phyloP scores from a whole-genome alignment of 1,140 invertebrate species.

The Lepidurus arcticus region DNA sequence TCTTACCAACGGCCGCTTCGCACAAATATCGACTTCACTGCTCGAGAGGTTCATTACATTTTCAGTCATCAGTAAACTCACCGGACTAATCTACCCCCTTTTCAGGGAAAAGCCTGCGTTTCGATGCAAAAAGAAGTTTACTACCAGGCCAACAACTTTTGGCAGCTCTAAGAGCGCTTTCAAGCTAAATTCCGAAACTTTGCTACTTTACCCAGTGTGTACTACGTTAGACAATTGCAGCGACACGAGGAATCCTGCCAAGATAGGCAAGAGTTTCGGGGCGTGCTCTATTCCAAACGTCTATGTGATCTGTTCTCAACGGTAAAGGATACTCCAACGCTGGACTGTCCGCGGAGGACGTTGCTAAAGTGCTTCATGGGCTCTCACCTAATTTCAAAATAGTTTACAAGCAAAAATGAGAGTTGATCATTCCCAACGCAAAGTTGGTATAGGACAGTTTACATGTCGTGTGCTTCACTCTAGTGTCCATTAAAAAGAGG shows the following conservation, averaged over 20 bases:
- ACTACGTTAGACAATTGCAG: not conserved
- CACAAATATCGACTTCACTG: conserved; percentile 93
- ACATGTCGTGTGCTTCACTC: conserved; percentile 15
- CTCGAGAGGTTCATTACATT: conserved; percentile 49
- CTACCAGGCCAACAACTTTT: conserved; percentile 39
- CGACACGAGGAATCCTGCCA: not conserved
- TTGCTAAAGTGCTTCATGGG: not conserved
- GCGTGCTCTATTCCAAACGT: not conserved
- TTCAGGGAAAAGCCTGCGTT: conserved; percentile 38
- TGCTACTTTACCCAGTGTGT: not conserved
- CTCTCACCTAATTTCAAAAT: not conserved
- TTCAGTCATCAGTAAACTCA: not conserved
- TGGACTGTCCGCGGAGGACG: not conserved
- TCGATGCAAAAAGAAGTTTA: conserved; percentile 40
- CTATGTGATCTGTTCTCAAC: not conserved
- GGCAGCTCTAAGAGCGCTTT: not conserved
- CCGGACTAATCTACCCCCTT: conserved; percentile 25
- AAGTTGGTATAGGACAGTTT: conserved; percentile 8
- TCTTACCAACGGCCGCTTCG: conserved; percentile 85
- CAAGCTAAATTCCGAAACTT: not conserved
- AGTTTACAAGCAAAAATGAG: not conserved
- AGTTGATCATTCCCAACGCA: not conserved
- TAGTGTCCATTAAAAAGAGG: not conserved
- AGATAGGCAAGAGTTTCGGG: not conserved
- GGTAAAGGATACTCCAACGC: not conserved